Evolutionary conservation across 2,888 invertebrate genomes (phyloP), one percentile per base, ranked within the genome.

Genomic region (Caenorhabditis sulstoni): DNA sequence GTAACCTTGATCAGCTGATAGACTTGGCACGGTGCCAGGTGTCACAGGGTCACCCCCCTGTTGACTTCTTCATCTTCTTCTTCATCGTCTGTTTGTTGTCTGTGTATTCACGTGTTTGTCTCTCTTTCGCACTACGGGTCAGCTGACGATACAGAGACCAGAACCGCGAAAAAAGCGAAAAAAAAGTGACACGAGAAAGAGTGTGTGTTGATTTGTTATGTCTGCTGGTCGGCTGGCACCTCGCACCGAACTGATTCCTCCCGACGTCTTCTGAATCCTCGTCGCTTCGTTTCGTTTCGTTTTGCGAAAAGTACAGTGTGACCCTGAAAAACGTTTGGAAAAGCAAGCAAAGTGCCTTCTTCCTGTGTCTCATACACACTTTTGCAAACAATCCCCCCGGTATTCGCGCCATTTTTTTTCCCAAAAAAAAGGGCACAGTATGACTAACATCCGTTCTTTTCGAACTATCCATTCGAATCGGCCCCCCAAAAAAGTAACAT

Each of bases 21-120:
- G 49, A 39, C 71, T 16, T 71, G 71, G 71, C 71, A 55, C 71
- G 57, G 71, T 71, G 71, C 71, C 71, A 71, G 71, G 62, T 64
- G 71, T 62, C 41, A 39, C 59, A 59, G 47, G 70, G 70, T 70
- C 70, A 61, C 55, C n/a, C n/a, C n/a, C n/a, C 70, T 70, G 68
- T 68, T 70, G 44, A 59, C 45, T 20, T 55, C 22, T 45, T 53
- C 35, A 37, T n/a, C 41, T 22, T 41, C 50, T 12, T 29, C 4
- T 29, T 29, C 7, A n/a, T 20, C 39, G 5, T 47, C 22, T 44
- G 20, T 68, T 68, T 59, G 59, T 68, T 68, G 68, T 68, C 2
- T 50, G 39, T 68, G 9, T 57, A 11, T 18, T 16, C 29, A 16
- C 52, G 1, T 68, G 20, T 61, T 53, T 61, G 35, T 53, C 22